phyloP scores from a whole-genome alignment of 1,140 invertebrate genomes.

The Elymnias hypermnestra region DNA sequence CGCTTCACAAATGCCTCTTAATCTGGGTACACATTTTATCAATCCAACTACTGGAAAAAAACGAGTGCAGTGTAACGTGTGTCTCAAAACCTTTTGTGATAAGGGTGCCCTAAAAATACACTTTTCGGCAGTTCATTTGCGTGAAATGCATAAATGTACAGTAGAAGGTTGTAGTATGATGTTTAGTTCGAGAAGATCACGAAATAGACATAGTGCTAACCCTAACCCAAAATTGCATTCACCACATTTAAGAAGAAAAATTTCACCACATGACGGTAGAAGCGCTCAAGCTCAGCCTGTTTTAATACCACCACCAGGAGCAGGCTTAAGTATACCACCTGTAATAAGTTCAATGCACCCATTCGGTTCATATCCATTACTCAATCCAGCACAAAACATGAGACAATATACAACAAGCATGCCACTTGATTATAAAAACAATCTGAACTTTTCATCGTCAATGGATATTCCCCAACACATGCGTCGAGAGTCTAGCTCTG shows the following conservation, averaged over 20 bases:
- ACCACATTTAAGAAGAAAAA: conserved; percentile 93
- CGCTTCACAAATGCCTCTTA: conserved; percentile 85
- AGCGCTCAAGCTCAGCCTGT: conserved; percentile 90
- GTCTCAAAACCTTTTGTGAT: conserved; percentile 82
- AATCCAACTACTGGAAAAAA: conserved; percentile 96
- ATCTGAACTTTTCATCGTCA: conserved; percentile 62
- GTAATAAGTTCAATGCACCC: conserved; percentile 82
- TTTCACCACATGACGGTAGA: conserved; percentile 94
- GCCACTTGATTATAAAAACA: conserved; percentile 82
- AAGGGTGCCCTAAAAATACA: conserved; percentile 99
- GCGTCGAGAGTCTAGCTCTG: conserved; percentile 55
- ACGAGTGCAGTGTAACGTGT: conserved; percentile 98
- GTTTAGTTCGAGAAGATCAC: conserved; percentile 96
- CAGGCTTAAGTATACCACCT: conserved; percentile 70
- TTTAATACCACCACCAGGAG: conserved; percentile 83
- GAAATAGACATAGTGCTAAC: conserved; percentile 98
- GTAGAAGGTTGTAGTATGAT: conserved; percentile 99
- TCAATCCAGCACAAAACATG: conserved; percentile 85
- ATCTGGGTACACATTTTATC: conserved; percentile 92
- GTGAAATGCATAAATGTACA: conserved; percentile 99
- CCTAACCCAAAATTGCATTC: conserved; percentile 99
- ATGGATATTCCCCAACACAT: conserved; percentile 63
- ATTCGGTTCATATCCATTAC: conserved; percentile 85
- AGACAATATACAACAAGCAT: conserved; percentile 72
- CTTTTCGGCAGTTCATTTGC: conserved; percentile 98